phyloP scores from a whole-genome alignment of 2,797 vertebrate species.

The Leptodactylus fallax region DNA sequence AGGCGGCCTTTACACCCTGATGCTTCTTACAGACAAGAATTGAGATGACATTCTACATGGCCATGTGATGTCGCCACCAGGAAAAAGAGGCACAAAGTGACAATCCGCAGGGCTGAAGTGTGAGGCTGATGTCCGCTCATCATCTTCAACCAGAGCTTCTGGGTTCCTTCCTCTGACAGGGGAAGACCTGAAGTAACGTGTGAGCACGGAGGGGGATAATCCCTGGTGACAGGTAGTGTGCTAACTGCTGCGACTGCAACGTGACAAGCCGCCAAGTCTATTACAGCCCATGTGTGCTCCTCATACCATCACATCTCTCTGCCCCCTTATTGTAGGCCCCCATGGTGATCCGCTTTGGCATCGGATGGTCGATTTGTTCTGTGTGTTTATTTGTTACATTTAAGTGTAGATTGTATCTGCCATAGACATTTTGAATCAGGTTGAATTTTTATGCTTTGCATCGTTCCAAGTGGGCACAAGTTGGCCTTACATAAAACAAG shows the following conservation, averaged over 20 bases:
- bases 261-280: constrained; percentile 67
- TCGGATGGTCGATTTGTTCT: neutral
- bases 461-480: too few relatives aligned
- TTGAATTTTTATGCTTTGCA: too few relatives aligned
- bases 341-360: constrained; percentile 54
- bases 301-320: constrained; percentile 61
- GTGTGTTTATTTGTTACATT: neutral
- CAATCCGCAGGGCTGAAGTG: constrained; percentile 68
- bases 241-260: constrained; percentile 68
- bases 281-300: constrained; percentile 66
- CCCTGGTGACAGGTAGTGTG: constrained; percentile 77
- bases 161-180: constrained; percentile 64
- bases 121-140: constrained; percentile 64
- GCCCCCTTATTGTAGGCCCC: constrained; percentile 31
- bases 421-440: too few relatives aligned
- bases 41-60: constrained; percentile 68
- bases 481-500: too few relatives aligned
- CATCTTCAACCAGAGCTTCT: constrained; percentile 64
- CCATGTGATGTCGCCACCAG: constrained; percentile 62
- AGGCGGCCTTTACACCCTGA: constrained; percentile 66
- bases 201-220: constrained; percentile 69
- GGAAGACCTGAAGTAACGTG: constrained; percentile 71
- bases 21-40: constrained; percentile 66
- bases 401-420: too few relatives aligned
- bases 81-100: constrained; percentile 67